Base-by-base conservation (phyloP, 2,797 vertebrate genomes). In the Micropoecilia bifurca region DNA sequence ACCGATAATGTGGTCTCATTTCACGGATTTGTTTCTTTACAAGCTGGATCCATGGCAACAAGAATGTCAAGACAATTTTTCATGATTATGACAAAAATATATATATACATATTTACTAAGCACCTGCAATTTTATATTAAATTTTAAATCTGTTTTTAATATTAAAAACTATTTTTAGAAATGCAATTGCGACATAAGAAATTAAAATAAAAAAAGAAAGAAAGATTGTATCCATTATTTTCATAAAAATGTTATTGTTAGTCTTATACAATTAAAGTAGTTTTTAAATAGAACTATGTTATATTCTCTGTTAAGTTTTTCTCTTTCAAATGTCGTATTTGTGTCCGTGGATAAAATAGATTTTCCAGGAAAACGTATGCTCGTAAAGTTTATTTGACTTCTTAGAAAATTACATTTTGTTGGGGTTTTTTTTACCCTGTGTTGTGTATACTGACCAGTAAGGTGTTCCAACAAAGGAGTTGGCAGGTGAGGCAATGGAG, bases 391-490 rank as follows among this genome's bases (percentile, higher is more conserved):
- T 12, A 30, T 48, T 4, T 25, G 20, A 36, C 18, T 71, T 68
- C 16, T 45, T 6, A 71, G 28, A 18, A 73, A 16, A 36, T 73
- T 3, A 3, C 9, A 50, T 39, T 14, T 12, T 50, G 20, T 50
- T 50, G 20, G 28, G n/a, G n/a, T n/a, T n/a, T 46, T 39, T 36
- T 41, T 25, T 59, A 33, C 41, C 28, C 47, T 50, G 75, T 75
- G 61, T 12, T 57, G 46, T 59, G 47, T 72, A 45, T 76, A 95
- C 97, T 94, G 91, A 99, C 98, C 98, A 99, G 93, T 99, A 99
- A 91, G 98, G 98, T 47, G 98, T 99, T 92, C 98, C 98, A 89
- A 99, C 98, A 63, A 99, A 99, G 87, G 98, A 99, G 91, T 99
- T 99, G 96, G 98, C 98, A 94, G 98, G 98, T 91, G 97, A 99